A percentile compares a stretch with the other conserved stretches of the same genome.
Evolutionary conservation across 2,113 vertebrate species (phyloP).

Genomic region (Ibidorhyncha struthersii): DNA sequence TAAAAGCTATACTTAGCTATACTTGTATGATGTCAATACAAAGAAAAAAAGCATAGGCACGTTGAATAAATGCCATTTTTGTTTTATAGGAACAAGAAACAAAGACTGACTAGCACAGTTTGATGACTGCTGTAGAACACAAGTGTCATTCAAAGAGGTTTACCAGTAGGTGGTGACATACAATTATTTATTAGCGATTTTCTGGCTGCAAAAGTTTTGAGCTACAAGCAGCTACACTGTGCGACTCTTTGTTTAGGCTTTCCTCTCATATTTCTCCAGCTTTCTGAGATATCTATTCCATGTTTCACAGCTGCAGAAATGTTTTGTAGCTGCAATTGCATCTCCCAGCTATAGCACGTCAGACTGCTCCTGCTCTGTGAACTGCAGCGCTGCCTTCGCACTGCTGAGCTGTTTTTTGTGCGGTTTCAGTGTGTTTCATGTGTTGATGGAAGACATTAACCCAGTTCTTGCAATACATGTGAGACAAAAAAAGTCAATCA

Average conservation of each 20-base stretch:
- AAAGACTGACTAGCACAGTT: not conserved
- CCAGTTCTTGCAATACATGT: not conserved
- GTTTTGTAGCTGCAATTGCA: not conserved
- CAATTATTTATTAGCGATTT: not conserved
- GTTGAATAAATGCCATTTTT: not conserved
- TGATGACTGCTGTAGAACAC: not conserved
- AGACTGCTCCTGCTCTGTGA: not conserved
- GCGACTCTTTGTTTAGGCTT: not conserved
- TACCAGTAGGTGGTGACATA: conserved; percentile 55
- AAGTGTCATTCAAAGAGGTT: not conserved
- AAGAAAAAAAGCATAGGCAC: not conserved
- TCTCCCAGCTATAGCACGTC: not conserved
- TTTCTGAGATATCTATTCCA: not conserved
- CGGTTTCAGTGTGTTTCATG: not conserved
- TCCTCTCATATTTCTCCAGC: not conserved
- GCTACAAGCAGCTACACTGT: not conserved
- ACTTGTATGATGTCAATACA: not conserved
- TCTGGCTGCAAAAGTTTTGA: not conserved
- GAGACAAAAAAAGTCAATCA: not conserved
- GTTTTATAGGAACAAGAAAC: not conserved
- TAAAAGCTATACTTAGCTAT: not conserved
- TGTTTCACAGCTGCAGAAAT: not conserved
- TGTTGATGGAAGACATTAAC: not conserved
- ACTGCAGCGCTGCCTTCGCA: not conserved
- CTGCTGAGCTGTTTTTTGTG: not conserved